Base-by-base conservation (phyloP, 2,113 vertebrate species). In the Tachycineta bicolor region DNA sequence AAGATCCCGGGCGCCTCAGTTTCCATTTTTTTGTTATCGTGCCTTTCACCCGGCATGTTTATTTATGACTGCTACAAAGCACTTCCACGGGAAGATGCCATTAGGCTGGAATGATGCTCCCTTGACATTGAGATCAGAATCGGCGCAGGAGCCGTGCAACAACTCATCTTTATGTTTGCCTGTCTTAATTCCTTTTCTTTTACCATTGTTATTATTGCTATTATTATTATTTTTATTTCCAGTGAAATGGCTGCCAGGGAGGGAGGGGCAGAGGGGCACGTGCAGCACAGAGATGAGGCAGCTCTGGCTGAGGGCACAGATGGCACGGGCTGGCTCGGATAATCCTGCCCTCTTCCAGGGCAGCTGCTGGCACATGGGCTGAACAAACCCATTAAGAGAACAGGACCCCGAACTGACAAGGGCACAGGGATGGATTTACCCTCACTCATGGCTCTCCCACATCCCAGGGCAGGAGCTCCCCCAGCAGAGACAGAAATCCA, bases 151-250 rank as follows among this genome's bases (percentile, higher is more conserved):
- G 62, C 94, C 94, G 64, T 7, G 71, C 90, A 96, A 95, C 97
- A 97, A 95, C 94, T 98, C 97, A 97, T 97, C 97, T 97, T 96
- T 96, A 96, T 96, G 96, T 95, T 96, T 96, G 95, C 90, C 96
- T 96, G 97, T 96, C 96, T 96, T 97, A 88, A 96, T 97, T 97
- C 79, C 93, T 94, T 97, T 95, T 95, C 95, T 97, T 89, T 71
- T 74, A 88, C 75, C 90, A 65, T 60, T 87, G 63, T 74, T 83
- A 10, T 82, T 89, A 29, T 39, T 82, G 17, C 14, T 62, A 12
- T 94, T 96, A 47, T 20, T 65, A 60, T 26, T 59, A 50, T 59
- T 37, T 37, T 37, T 52, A 92, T 97, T 98, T 96, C 78, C 67
- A 15, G 73, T 10, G 64, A 55, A 52, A 50, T 43, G 47, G 79